A percentile compares a stretch with the other conserved stretches of the same genome.
phyloP scores from a whole-genome alignment of 2,113 vertebrate genomes.

The Dissostichus mawsoni region DNA sequence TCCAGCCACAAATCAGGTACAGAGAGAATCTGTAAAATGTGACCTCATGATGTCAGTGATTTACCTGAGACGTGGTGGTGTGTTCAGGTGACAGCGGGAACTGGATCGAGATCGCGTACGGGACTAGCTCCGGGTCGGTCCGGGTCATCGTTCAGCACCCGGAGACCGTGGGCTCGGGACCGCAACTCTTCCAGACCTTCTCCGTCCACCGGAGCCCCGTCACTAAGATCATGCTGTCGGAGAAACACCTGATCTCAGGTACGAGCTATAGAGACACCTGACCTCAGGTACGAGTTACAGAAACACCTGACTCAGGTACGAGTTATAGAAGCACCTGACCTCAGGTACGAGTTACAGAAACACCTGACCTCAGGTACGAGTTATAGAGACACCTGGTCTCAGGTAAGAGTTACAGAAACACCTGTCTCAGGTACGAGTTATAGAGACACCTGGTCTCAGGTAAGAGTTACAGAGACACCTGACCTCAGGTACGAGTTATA shows the following conservation, averaged over 20 bases:
- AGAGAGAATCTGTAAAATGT: too few relatives aligned
- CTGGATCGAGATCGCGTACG: conserved; percentile 95
- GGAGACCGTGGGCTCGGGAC: conserved; percentile 92
- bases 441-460: neutral
- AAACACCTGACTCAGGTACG: neutral
- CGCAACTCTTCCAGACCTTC: conserved; percentile 95
- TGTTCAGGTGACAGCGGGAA: conserved; percentile 92
- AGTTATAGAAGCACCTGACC: neutral
- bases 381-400: neutral
- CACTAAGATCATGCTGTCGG: conserved; percentile 93
- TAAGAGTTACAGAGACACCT: neutral
- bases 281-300: neutral
- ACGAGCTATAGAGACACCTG: too few relatives aligned
- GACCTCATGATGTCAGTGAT: neutral
- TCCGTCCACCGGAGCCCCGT: conserved; percentile 93
- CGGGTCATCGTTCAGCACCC: conserved; percentile 95
- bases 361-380: neutral
- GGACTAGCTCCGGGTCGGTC: conserved; percentile 91
- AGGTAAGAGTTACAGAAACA: neutral
- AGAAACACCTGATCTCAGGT: conserved; percentile 92
- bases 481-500: too few relatives aligned
- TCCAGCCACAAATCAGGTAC: too few relatives aligned
- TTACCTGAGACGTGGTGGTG: neutral
- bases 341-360: neutral
- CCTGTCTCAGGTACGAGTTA: neutral